These are phyloP conservation scores for Neoascia interrupta DNA, from an alignment of 2,888 invertebrate genomes.

Conservation along the genomic window DNA sequence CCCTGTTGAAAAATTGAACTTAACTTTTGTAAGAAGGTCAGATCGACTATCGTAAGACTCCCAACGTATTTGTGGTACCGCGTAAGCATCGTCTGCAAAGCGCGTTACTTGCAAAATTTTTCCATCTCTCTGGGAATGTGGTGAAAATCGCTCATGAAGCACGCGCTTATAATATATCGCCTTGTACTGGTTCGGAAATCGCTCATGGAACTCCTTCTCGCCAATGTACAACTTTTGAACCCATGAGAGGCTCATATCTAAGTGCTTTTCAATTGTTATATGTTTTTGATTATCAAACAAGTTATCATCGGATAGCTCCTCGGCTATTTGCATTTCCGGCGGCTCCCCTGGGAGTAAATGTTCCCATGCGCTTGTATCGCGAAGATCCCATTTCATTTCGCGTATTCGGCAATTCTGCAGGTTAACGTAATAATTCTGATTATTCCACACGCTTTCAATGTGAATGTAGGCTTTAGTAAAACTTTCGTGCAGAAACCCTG, in stretches of 20 bases:
- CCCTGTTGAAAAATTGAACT: constrained; percentile 81
- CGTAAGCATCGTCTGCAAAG: constrained; percentile 74
- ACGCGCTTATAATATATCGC: constrained; percentile 86
- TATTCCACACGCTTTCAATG: constrained; percentile 92
- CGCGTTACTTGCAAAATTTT: constrained; percentile 75
- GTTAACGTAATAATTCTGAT: constrained; percentile 91
- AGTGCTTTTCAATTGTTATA: constrained; percentile 83
- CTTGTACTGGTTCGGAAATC: constrained; percentile 88
- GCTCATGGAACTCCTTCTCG: constrained; percentile 82
- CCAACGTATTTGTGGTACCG: constrained; percentile 79
- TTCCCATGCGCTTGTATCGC: constrained; percentile 84
- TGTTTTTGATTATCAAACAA: constrained; percentile 80
- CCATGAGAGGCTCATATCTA: constrained; percentile 89
- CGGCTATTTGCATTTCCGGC: constrained; percentile 77
- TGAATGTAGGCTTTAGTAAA: constrained; percentile 84
- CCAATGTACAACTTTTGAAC: constrained; percentile 84
- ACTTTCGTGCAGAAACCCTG: constrained; percentile 84
- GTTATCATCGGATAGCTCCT: constrained; percentile 80
- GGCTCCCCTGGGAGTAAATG: constrained; percentile 87
- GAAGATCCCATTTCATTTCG: constrained; percentile 83
- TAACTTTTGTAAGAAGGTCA: constrained; percentile 83
- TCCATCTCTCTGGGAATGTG: constrained; percentile 88
- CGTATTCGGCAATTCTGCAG: constrained; percentile 82
- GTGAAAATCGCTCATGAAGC: constrained; percentile 88
- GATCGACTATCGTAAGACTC: constrained; percentile 84